phyloP scores from a whole-genome alignment of 2,797 vertebrate species.

The Darevskia mixta region DNA sequence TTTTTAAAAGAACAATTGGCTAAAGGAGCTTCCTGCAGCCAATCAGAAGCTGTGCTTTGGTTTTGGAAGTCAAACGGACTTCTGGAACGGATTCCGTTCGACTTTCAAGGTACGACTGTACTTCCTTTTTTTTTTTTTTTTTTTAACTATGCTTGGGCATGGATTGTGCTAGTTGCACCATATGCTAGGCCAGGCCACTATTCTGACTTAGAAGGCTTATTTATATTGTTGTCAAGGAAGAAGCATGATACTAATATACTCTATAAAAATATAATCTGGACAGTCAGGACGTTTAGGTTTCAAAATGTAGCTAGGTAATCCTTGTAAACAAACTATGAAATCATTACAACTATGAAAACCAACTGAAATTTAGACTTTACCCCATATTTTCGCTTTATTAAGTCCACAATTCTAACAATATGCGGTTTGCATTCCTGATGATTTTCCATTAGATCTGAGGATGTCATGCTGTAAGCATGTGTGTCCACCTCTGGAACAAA shows the following conservation, averaged over 20 bases:
- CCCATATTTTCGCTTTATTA: slow-evolving; percentile 85
- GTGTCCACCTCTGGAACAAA: slow-evolving; percentile 96
- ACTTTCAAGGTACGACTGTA: too few species aligned
- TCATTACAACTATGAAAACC: background rate
- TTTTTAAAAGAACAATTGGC: too few species aligned
- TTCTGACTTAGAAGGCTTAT: background rate
- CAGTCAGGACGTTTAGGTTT: background rate
- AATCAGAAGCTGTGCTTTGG: too few species aligned
- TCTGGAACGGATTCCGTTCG: too few species aligned
- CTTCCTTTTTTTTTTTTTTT: too few species aligned
- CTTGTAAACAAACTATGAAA: background rate
- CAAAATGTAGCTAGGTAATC: background rate
- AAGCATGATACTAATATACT: background rate
- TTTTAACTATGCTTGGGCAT: too few species aligned
- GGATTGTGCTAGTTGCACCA: background rate
- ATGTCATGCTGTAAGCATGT: slow-evolving; percentile 79
- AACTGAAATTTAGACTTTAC: slow-evolving; percentile 73
- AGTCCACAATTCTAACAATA: slow-evolving; percentile 86
- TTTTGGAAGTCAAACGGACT: too few species aligned
- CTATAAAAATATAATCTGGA: background rate
- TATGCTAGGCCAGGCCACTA: background rate
- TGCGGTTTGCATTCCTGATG: slow-evolving; percentile 91
- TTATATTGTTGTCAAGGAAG: background rate
- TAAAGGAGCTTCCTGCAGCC: too few species aligned
- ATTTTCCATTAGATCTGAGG: slow-evolving; percentile 84